Conservation (phyloP, 1,140 invertebrate genomes). For the Aphelenchoides fujianensis region DNA sequence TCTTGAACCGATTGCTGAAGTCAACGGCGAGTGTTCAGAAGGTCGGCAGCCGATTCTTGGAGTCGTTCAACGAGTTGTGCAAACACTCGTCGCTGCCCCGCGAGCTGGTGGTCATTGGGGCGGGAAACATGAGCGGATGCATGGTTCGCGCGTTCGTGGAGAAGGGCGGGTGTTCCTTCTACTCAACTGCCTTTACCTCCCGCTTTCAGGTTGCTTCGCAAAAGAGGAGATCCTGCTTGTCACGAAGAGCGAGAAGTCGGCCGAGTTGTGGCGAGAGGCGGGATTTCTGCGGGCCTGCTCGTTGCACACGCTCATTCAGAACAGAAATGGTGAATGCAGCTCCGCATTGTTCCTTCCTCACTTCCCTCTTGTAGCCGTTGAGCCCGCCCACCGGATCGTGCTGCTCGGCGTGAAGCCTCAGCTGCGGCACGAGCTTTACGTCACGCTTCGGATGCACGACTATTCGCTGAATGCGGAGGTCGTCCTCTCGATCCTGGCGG, state of each 20-base stretch:
- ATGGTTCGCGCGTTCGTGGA: slow-evolving; percentile 39
- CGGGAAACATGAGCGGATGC: slow-evolving; percentile 40
- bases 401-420: slow-evolving; percentile 38
- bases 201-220: slow-evolving; percentile 34
- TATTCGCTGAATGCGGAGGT: slow-evolving; percentile 18
- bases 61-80: background rate
- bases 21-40: too few species aligned
- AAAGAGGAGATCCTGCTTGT: slow-evolving; percentile 29
- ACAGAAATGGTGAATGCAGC: slow-evolving; percentile 16
- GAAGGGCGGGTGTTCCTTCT: slow-evolving; percentile 32
- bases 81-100: background rate
- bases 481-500: slow-evolving; percentile 43
- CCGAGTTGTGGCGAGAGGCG: slow-evolving; percentile 23
- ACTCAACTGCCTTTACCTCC: too few species aligned
- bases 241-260: slow-evolving; percentile 32
- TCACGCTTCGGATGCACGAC: background rate
- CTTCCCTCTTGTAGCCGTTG: background rate
- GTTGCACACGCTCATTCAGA: slow-evolving; percentile 10
- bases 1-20: too few species aligned
- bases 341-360: slow-evolving; percentile 20
- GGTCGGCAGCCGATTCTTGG: background rate
- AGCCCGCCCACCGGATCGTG: slow-evolving; percentile 28
- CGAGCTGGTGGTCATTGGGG: slow-evolving; percentile 35
- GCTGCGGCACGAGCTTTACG: slow-evolving; percentile 19
- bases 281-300: background rate